Conservation (phyloP, 2,888 invertebrate species). For the Villa cingulata region DNA sequence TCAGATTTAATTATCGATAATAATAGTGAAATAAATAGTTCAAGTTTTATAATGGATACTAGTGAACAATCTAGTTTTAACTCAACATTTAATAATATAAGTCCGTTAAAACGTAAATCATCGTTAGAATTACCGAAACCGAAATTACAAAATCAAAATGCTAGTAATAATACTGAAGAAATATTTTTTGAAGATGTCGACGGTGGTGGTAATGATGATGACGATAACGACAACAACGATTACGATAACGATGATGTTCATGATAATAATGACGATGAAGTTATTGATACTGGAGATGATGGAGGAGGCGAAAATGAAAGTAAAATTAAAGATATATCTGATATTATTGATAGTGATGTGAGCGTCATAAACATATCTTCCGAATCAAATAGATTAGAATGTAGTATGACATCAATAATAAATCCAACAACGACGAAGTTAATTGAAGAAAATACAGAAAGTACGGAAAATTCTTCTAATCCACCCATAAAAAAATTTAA, state of each 20-base stretch:
- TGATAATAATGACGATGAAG: not conserved
- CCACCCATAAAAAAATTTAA: slow-evolving; percentile 30
- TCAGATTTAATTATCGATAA: slow-evolving; percentile 19
- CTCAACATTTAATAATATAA: slow-evolving; percentile 14
- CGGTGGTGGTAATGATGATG: no score
- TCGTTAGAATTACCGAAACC: slow-evolving; percentile 21
- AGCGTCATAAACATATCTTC: no score
- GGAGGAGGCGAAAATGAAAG: no score
- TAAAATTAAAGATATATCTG: not conserved
- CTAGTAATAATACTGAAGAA: not conserved
- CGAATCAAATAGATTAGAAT: not conserved
- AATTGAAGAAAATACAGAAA: not conserved
- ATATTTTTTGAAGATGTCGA: not conserved
- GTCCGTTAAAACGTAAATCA: slow-evolving; percentile 24
- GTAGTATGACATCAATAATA: not conserved
- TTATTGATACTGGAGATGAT: no score
- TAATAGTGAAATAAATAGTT: slow-evolving; percentile 14
- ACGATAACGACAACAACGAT: no score
- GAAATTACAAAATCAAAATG: slow-evolving; percentile 2
- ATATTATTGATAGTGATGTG: no score
- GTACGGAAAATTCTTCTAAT: slow-evolving; percentile 11
- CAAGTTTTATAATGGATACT: slow-evolving; percentile 4
- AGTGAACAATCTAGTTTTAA: slow-evolving; percentile 16
- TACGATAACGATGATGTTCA: not conserved
- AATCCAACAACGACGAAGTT: not conserved